Evolutionary conservation across 2,888 invertebrate genomes (phyloP), one percentile per base, ranked within the genome.

Genomic region (Apotomis betuletana): DNA sequence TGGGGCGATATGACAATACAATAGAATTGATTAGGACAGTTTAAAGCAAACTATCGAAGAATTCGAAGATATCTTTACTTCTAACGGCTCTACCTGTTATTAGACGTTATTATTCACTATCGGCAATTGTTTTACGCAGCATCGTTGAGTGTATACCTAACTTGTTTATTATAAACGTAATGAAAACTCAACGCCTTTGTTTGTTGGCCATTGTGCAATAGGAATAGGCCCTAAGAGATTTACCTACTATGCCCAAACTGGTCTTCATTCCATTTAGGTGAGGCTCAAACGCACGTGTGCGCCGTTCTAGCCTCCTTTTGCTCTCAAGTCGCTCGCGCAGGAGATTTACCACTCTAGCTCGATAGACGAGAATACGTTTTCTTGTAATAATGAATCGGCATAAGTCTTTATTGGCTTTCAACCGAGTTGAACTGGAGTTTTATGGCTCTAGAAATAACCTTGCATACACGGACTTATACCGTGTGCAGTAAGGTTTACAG

Each of bases 221-320:
- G 71, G 62, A 57, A 62, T 62, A 52, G 58, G 61, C 57, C 67
- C 71, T 71, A 52, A 60, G 71, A 71, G 74, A 71, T 65, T 70
- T 74, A 61, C 63, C 64, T 71, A 68, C 70, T 55, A 57, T 80
- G 80, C 82, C 85, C 80, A 82, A 85, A 88, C 87, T 87, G 87
- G 89, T 87, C 87, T 88, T 88, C 87, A 89, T 90, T 90, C 88
- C 87, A 89, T 90, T 91, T 88, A 87, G 90, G 86, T 87, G 89
- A 90, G 87, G 87, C 83, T 88, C 85, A 81, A 85, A 88, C 90
- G 86, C 91, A 92, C 91, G 91, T 92, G 91, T 90, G 89, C 85
- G 81, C 83, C 82, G 87, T 86, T 87, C 87, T 83, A 85, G 82
- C 80, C 81, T 84, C 79, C 80, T 79, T 70, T 78, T 76, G 78